Base-by-base conservation (phyloP, 1,140 invertebrate genomes). In the Trachymyrmex septentrionalis region DNA sequence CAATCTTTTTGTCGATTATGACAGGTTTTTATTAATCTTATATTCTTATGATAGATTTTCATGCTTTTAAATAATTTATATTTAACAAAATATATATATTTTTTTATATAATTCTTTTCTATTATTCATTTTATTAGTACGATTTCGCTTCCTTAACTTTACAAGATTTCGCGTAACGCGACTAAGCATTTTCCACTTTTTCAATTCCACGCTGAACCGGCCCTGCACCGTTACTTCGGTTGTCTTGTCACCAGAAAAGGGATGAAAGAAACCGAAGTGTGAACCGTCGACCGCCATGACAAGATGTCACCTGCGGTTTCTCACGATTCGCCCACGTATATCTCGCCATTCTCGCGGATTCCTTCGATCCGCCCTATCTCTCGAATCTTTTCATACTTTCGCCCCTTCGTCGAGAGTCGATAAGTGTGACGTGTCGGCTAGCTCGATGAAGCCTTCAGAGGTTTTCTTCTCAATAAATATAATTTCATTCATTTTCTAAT, bases 221-320 rank as follows among this genome's bases (percentile, higher is more conserved):
- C 91, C 91, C 90, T 93, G 93, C 53, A 86, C 89, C 84, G 73
- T 88, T 88, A 93, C 90, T 93, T 87, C 86, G 87, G 90, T 93
- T 92, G 88, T 93, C 91, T 93, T 93, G 92, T 92, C 93, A 91
- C 81, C 89, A 87, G 92, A 90, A 89, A 66, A 76, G 86, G 89
- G 84, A 90, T 87, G 89, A 88, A 88, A 80, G 88, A 91, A 84
- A 86, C 88, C 87, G 82, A 93, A 92, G 93, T 92, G 92, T 89
- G 94, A 95, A 93, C 90, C 93, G 85, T 86, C 92, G 90, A 94
- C 93, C 93, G 90, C 93, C 86, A 89, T 92, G 94, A 94, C 93
- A 94, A 93, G 92, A 88, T 88, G 80, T 85, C 94, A 94, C 91
- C 92, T 95, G 94, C 77, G 85, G 72, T 87, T 94, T 95, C 94